Conservation (phyloP, 1,140 invertebrate species). For the Vollenhovia emeryi region DNA sequence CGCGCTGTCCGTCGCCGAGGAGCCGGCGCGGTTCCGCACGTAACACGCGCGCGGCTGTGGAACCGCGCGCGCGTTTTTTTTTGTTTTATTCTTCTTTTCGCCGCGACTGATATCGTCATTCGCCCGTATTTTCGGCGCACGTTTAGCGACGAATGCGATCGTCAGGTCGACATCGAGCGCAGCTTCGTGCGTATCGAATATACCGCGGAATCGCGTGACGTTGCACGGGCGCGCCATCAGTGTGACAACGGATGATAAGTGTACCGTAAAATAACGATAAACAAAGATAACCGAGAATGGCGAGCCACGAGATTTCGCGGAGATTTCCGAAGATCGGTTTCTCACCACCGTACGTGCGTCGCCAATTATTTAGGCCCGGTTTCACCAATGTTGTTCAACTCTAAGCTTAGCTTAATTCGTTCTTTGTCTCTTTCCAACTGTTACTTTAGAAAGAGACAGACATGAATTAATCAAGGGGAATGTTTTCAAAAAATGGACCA, state of each 20-base stretch:
- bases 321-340: background rate
- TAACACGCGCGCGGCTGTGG: background rate
- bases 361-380: background rate
- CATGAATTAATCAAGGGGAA: too few relatives aligned
- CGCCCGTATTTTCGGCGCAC: slow-evolving; percentile 37
- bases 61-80: background rate
- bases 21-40: slow-evolving; percentile 55
- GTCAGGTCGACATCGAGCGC: background rate
- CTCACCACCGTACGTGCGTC: background rate
- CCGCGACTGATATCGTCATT: slow-evolving; percentile 20
- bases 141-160: slow-evolving; percentile 20
- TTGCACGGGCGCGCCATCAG: background rate
- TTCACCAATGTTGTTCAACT: too few relatives aligned
- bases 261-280: background rate
- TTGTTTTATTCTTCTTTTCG: background rate
- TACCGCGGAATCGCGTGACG: background rate
- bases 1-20: slow-evolving; percentile 57
- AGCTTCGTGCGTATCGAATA: slow-evolving; percentile 22
- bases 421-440: too few relatives aligned
- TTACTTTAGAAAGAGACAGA: too few relatives aligned
- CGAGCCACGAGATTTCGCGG: background rate
- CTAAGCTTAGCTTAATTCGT: too few relatives aligned
- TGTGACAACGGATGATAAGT: background rate
- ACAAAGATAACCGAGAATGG: background rate
- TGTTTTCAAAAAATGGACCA: too few relatives aligned